Evolutionary conservation across 2,113 vertebrate species (phyloP).

Genomic region (Cyanoliseus patagonus): DNA sequence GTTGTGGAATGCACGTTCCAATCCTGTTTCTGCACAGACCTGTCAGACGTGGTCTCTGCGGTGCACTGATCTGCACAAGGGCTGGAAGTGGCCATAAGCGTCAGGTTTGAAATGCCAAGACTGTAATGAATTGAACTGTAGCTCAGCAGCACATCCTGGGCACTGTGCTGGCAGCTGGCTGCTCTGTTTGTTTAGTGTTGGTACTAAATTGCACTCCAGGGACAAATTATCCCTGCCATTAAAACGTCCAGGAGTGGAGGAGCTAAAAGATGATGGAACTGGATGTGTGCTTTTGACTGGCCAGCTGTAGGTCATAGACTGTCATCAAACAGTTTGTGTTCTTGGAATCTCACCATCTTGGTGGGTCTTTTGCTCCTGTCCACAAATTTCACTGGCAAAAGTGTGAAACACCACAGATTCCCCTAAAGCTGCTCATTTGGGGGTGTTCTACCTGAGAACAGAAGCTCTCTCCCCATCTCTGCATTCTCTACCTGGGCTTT

Average conservation of each 20-base stretch:
- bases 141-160: background rate
- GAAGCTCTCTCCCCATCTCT: background rate
- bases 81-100: background rate
- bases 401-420: background rate
- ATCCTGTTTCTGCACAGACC: background rate
- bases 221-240: background rate
- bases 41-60: background rate
- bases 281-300: background rate
- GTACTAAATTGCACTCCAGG: background rate
- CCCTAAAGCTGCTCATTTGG: background rate
- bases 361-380: background rate
- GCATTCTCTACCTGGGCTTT: background rate
- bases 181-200: background rate
- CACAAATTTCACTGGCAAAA: background rate
- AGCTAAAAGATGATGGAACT: background rate
- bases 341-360: background rate
- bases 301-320: background rate
- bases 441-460: background rate
- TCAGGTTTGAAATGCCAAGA: background rate
- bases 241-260: background rate
- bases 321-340: background rate
- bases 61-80: fast-evolving
- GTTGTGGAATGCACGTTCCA: background rate
- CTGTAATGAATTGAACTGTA: background rate
- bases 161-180: background rate